Base-by-base conservation (phyloP, 2,888 invertebrate genomes). In the Pogonocherus hispidulus region DNA sequence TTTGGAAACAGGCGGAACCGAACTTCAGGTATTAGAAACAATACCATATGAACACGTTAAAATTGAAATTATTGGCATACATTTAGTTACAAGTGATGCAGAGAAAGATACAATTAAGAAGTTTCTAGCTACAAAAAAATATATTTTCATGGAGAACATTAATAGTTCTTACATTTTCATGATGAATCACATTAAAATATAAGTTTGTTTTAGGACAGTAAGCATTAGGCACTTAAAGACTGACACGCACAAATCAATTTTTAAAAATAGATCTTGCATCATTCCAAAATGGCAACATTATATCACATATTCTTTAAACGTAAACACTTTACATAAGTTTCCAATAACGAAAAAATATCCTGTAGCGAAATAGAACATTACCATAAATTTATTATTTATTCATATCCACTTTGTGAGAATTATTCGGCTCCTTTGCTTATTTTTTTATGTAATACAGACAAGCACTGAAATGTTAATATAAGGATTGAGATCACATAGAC, bases 1-100 rank as follows among this genome's bases (percentile, higher is more conserved):
- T 81, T 86, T 95, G 70, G 91, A 90, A 69, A 88, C 90, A 0
- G 86, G 85, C 22, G 86, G 89, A 8, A 86, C 86, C 1, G 88
- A 89, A 76, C 73, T 87, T 52, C 85, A 87, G 66, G 90, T 91
- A 4, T 84, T 92, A 52, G 84, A 84, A 63, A 90, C 90, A 11
- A 85, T 91, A 82, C 91, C 91, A 5, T 89, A 88, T 71, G 85
- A 87, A 37, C 81, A 84, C 69, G 84, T 88, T 3, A 81, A 83
- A 67, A 86, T 88, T 44, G 82, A 84, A 69, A 82, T 87, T 20
- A 85, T 87, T 46, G 82, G 84, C n/a, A 82, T 87, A 32, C 84
- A 86, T 71, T 78, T 85, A 68, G 69, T 74, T 23, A 73, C 78
- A 9, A 83, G 79, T 56, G 83, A 84, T 63, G 44, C 75, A 0